Percentiles rank a stretch among this genome's conserved stretches.
phyloP scores from a whole-genome alignment of 1,140 invertebrate species.

The Oedothorax gibbosus region DNA sequence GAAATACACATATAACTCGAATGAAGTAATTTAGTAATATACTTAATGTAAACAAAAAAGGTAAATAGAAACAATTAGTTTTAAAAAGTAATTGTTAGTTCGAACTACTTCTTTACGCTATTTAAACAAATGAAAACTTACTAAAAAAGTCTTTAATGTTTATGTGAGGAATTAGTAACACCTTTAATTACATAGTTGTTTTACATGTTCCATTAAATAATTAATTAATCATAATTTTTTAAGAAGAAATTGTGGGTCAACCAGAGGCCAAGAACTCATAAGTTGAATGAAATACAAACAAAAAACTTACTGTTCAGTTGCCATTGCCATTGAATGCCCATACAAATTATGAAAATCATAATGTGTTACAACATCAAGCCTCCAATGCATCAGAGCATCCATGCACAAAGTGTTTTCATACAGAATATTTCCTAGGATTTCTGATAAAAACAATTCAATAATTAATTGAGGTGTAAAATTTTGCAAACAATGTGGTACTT shows the following conservation, averaged over 20 bases:
- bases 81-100: background rate
- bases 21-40: background rate
- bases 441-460: background rate
- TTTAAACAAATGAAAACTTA: too few relatives aligned
- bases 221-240: too few relatives aligned
- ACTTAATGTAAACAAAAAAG: too few relatives aligned
- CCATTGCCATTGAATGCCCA: conserved; percentile 79
- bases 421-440: conserved; percentile 68
- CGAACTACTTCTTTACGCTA: too few relatives aligned
- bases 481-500: too few relatives aligned
- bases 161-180: too few relatives aligned
- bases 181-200: too few relatives aligned
- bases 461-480: background rate
- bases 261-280: too few relatives aligned
- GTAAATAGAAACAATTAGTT: background rate
- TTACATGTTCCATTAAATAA: too few relatives aligned
- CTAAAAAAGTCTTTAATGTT: too few relatives aligned
- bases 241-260: too few relatives aligned
- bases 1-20: conserved; percentile 53
- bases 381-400: conserved; percentile 72
- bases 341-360: conserved; percentile 88
- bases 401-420: conserved; percentile 84
- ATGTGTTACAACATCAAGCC: conserved; percentile 75
- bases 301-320: conserved; percentile 80
- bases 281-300: background rate